phyloP scores from a whole-genome alignment of 92 coral and sea anemone species.

The Plumapathes pennacea region DNA sequence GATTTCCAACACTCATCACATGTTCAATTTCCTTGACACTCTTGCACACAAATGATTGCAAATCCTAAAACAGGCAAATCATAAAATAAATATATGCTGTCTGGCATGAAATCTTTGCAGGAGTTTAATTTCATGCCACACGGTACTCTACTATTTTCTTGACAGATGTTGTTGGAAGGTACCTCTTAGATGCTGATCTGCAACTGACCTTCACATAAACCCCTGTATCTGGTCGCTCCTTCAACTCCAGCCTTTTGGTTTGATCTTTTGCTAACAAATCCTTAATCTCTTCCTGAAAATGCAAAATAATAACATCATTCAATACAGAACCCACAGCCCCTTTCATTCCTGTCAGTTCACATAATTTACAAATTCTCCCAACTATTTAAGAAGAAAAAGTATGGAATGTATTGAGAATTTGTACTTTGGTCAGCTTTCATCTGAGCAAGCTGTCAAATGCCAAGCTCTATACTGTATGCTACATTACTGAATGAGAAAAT shows the following conservation, averaged over 20 bases:
- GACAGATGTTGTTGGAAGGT: neutral
- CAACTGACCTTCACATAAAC: constrained; percentile 86
- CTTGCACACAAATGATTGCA: constrained; percentile 89
- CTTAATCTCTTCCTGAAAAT: constrained; percentile 78
- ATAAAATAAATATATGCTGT: neutral
- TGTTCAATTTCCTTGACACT: constrained; percentile 97
- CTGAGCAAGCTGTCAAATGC: too few relatives aligned
- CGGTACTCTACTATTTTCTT: neutral
- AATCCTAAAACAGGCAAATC: constrained; percentile 39
- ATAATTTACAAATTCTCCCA: too few relatives aligned
- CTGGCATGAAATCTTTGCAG: neutral
- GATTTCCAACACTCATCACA: constrained; percentile 95
- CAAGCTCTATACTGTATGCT: too few relatives aligned
- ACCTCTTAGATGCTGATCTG: neutral
- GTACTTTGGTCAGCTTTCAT: too few relatives aligned
- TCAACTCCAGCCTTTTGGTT: constrained; percentile 77
- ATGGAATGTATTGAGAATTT: too few relatives aligned
- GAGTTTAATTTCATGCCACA: neutral
- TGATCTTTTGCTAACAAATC: constrained; percentile 93
- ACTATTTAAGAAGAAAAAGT: too few relatives aligned
- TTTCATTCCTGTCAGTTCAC: neutral
- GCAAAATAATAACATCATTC: neutral
- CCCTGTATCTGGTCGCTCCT: constrained; percentile 97
- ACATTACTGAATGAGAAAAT: too few relatives aligned
- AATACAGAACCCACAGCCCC: neutral